Base-by-base conservation (phyloP, 2,888 invertebrate genomes). In the Hesperia comma region DNA sequence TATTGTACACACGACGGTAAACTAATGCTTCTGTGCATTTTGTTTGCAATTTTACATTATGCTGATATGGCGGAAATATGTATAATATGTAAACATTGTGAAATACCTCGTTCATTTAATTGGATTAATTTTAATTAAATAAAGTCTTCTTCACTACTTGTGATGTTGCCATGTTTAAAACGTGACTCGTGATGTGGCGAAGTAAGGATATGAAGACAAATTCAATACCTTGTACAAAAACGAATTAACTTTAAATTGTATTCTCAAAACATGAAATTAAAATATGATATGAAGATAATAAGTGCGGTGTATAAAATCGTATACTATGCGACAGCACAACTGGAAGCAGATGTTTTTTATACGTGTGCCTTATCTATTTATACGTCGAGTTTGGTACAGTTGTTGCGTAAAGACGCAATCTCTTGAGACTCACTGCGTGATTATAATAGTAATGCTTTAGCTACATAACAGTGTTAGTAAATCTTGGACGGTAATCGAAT, bases 391-490 rank as follows among this genome's bases (percentile, higher is more conserved):
- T 79, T 72, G 75, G 77, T 77, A 78, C 77, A 74, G 69, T 63
- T 70, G 77, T 86, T 85, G 84, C 85, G 81, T 83, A 85, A 86
- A 84, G 78, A 80, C 81, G 78, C 78, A 83, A 84, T 86, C 84
- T 86, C 81, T 79, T 75, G 76, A 81, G 77, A 79, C 66, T 58
- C 54, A 21, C 14, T 77, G 78, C 79, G 81, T 80, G 80, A 81
- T 80, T 82, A 81, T 85, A 87, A 85, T 85, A 82, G 79, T 81
- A 81, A 84, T 83, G 78, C 73, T 75, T 71, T 72, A 76, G 46
- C 81, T 77, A 77, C 82, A 79, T 84, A 87, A 84, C 80, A 79
- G 83, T 82, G 84, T 86, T 88, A 87, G 85, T 84, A 85, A 82
- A 85, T 84, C 82, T 79, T 78, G 75, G 80, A 77, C 82, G 79